Base-by-base conservation (phyloP, 2,888 invertebrate genomes). In the Caenorhabditis uteleia region DNA sequence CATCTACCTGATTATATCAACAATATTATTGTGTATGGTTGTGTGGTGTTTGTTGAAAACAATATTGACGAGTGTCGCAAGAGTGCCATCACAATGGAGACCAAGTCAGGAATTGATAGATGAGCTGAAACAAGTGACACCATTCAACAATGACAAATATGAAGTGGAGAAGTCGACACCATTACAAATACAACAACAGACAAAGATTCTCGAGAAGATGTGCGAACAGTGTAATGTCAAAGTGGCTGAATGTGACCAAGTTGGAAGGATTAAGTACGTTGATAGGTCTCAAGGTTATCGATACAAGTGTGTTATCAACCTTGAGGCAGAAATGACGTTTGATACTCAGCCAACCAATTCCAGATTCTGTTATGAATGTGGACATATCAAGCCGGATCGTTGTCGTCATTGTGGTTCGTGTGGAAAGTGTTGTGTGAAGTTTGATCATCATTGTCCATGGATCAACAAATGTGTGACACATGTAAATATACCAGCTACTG, bases 371-470 rank as follows among this genome's bases (percentile, higher is more conserved):
- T 78, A 77, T 54, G 65, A 69, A 36, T 78, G 78, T 34, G 53
- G 59, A 16, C 68, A 72, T 21, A 34, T 78, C 48, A 78, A 78
- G 43, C 78, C 78, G 36, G 78, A 78, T 56, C 67, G 78, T 3
- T 46, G 72, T 7, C 67, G 74, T 16, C 78, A 78, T 48, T 78
- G 78, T 44, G 48, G 61, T 23, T 75, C 75, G 2, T 78, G 78
- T 40, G 78, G 77, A 6, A 58, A 57, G 42, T 78, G 78, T 49
- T 70, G 75, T 43, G 65, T 78, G 29, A 74, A 70, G 44, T 73
- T 61, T 49, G 73, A 73, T 56, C 73, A 73, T 42, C 73, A 74
- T 49, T 77, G 77, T 68, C 77, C 77, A 14, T 77, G 74, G 75
- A 75, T 77, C 59, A 77, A 77, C 49, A 66, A 61, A 26, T 77